phyloP scores from a whole-genome alignment of 2,797 vertebrate genomes.

The Gephyroberyx darwinii region DNA sequence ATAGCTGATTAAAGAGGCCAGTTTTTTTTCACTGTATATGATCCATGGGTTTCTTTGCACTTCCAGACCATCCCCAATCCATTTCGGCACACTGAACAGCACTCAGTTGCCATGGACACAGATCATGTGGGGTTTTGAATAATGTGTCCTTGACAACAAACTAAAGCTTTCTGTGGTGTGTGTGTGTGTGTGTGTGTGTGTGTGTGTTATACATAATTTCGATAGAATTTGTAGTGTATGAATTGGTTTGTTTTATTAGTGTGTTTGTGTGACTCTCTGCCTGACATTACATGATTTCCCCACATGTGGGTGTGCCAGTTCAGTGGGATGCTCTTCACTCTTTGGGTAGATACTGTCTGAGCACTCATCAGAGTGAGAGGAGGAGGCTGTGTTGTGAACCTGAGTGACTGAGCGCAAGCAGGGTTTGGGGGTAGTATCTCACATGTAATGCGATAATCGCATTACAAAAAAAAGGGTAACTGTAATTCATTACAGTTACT shows the following conservation, averaged over 20 bases:
- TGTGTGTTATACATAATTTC: constrained; percentile 1
- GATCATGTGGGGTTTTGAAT: constrained; percentile 40
- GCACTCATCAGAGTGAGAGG: background rate
- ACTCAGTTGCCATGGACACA: constrained; percentile 57
- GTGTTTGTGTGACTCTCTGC: background rate
- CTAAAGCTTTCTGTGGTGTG: constrained; percentile 25
- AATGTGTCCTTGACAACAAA: constrained; percentile 54
- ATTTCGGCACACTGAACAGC: constrained; percentile 33
- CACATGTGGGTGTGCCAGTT: background rate
- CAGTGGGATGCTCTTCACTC: background rate
- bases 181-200: constrained; percentile 18
- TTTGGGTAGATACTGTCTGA: background rate
- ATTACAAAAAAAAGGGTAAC: background rate
- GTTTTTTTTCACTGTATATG: background rate
- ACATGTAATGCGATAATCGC: too few species aligned
- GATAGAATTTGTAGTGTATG: too few species aligned
- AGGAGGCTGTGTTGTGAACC: background rate
- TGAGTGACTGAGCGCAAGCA: background rate
- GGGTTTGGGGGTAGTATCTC: background rate
- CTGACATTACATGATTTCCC: background rate
- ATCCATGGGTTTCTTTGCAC: constrained; percentile 19
- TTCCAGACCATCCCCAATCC: constrained; percentile 19
- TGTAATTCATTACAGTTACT: background rate
- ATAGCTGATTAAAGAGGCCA: background rate
- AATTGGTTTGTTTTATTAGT: background rate